A percentile compares a stretch with the other conserved stretches of the same genome.
These are phyloP conservation scores for Dorcus parallelipipedus DNA, from an alignment of 2,888 invertebrate genomes.

Conservation along the genomic window DNA sequence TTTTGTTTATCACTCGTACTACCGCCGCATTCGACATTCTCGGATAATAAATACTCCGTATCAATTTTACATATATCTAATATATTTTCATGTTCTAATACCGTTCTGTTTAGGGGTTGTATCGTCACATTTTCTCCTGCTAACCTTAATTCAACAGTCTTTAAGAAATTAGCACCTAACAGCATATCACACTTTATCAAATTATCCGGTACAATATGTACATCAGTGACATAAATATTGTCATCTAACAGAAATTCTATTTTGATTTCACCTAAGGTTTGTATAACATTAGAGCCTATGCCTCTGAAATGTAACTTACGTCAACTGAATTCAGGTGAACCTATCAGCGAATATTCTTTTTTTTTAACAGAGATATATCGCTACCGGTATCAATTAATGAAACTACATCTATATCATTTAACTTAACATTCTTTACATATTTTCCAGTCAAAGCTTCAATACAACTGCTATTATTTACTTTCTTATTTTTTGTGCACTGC, in stretches of 20 bases:
- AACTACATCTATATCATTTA: neutral
- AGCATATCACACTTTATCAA: constrained; percentile 5
- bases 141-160: constrained; percentile 1
- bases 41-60: neutral
- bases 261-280: constrained; percentile 10
- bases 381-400: no score
- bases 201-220: constrained; percentile 13
- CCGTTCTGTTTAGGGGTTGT: neutral
- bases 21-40: neutral
- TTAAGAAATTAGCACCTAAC: constrained; percentile 10
- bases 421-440: neutral
- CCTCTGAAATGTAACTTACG: constrained; percentile 5
- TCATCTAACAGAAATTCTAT: neutral
- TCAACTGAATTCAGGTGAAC: constrained; percentile 4
- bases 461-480: neutral
- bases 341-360: constrained; percentile 1
- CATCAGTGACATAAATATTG: neutral
- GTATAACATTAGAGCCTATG: constrained; percentile 2
- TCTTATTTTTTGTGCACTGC: constrained; percentile 17
- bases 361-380: neutral
- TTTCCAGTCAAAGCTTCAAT: neutral
- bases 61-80: neutral
- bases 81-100: neutral
- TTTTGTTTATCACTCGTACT: neutral
- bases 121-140: neutral